phyloP scores from a whole-genome alignment of 2,797 vertebrate genomes.

The Urophycis tenuis region DNA sequence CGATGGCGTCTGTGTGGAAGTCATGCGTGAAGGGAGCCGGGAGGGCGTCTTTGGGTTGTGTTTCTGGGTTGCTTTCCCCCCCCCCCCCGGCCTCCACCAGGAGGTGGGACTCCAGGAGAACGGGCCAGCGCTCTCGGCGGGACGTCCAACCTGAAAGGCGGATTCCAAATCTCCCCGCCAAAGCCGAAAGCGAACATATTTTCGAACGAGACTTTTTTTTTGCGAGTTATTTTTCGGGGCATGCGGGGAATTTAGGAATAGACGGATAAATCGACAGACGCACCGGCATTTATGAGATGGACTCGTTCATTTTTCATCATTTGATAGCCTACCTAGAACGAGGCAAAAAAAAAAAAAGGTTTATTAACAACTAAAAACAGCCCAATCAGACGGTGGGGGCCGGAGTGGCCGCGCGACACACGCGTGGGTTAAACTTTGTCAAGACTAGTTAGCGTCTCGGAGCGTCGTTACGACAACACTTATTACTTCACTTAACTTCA shows the following conservation, averaged over 20 bases:
- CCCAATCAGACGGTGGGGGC: neutral
- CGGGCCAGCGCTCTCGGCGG: constrained; percentile 7
- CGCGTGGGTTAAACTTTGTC: neutral
- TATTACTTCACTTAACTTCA: neutral
- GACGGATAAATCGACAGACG: neutral
- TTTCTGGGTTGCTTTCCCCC: neutral
- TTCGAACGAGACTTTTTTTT: neutral
- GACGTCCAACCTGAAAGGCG: constrained; percentile 18
- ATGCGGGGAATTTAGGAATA: neutral
- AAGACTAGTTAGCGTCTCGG: neutral
- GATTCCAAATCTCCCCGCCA: neutral
- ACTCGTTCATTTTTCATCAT: neutral
- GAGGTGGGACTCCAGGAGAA: constrained; percentile 1
- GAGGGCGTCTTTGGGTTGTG: constrained; percentile 12
- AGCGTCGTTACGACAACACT: neutral
- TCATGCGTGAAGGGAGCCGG: constrained; percentile 40
- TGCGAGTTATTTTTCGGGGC: neutral
- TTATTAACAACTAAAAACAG: neutral
- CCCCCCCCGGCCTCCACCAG: neutral
- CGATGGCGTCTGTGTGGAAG: constrained; percentile 39
- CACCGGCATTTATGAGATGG: too few species aligned
- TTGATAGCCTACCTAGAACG: neutral
- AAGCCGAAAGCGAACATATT: neutral
- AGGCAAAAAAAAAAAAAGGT: too few species aligned
- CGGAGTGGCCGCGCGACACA: neutral